Evolutionary conservation across 2,113 vertebrate genomes (phyloP), one percentile per base, ranked within the genome.

Genomic region (Sciurus niger): DNA sequence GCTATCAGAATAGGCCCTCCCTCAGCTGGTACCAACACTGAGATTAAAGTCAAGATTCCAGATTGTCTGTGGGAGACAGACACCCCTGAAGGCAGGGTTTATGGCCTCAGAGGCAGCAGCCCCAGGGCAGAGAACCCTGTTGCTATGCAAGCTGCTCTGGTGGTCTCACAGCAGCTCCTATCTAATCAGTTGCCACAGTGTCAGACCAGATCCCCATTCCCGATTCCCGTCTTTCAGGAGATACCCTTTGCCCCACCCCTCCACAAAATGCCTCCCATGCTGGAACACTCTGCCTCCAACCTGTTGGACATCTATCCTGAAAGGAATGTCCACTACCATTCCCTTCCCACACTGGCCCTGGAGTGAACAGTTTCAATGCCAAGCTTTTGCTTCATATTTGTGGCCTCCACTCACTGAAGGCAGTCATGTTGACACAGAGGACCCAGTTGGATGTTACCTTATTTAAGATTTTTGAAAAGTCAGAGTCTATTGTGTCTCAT

Each of bases 241-340:
- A 67, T 96, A 8, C 84, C 97, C 58, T 96, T 68, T 86, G 73
- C 91, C 37, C 60, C 63, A 12, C 86, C 97, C 10, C 82, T 98
- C 25, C 80, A 91, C 93, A 93, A 95, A 40, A 74, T 97, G 4
- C 98, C 98, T 37, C 97, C 98, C 1, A 34, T 98, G 91, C 74
- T 96, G 78, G 96, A 95, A 40, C 97, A 98, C 90, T 98, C 98
- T 4, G 97, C 95, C 63, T 98, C 98, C 84, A 98, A 96, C 77
- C 98, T 98, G n/a, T 92, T 94, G 9, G 46, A 48, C 46, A 48
- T 76, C 87, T 95, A 82, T 91, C 79, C 97, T 86, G 32, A 98
- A 51, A 95, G 84, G 87, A 96, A 82, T 10, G 18, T 43, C 30
- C 83, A 78, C 60, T 98, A 97, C 79, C 65, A 55, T 78, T 98